Base-by-base conservation (phyloP, 1,140 invertebrate genomes). In the Drosophila melanica region DNA sequence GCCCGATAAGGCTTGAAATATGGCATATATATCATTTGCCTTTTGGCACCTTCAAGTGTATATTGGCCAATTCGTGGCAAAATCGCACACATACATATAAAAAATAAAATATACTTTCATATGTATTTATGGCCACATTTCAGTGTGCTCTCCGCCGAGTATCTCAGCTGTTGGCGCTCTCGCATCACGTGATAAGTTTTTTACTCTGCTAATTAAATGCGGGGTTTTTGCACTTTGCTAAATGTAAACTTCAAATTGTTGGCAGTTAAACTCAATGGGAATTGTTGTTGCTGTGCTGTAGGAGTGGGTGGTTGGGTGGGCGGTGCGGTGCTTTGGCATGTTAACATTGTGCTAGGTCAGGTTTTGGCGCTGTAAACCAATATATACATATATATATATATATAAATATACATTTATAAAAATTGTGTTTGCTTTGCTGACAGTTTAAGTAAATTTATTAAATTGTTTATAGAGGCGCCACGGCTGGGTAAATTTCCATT, bases 111-210 rank as follows among this genome's bases (percentile, higher is more conserved):
- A 20, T 20, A 20, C 20, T 20, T 14, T 44, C 10, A 27, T 12
- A 16, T 35, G 18, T 67, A 59, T 68, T 59, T 51, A 68, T 60
- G 47, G 45, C 37, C 37, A 44, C 37, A 44, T 35, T 42, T 41
- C 37, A 50, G 55, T 68, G 2, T 39, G n/a, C 39, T 35, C 11
- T 41, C 51, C 12, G 14, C 9, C 9, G 9, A 20, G 27, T 27
- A 7, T 12, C 66, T 10, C 57, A 50, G 57, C 35, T 48, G 23
- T 30, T 48, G 66, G 39, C 45, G 50, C 59, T 37, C 44, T 62
- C 60, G 48, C 84, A 87, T 89, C 82, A 87, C 82, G 82, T 87
- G 82, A 87, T 87, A 89, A 78, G 76, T 57, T 87, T 79, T 87
- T 82, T 68, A 62, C 76, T 74, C 50, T 70, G 84, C 84, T 87